phyloP scores from a whole-genome alignment of 2,113 vertebrate species.

The Ondatra zibethicus region DNA sequence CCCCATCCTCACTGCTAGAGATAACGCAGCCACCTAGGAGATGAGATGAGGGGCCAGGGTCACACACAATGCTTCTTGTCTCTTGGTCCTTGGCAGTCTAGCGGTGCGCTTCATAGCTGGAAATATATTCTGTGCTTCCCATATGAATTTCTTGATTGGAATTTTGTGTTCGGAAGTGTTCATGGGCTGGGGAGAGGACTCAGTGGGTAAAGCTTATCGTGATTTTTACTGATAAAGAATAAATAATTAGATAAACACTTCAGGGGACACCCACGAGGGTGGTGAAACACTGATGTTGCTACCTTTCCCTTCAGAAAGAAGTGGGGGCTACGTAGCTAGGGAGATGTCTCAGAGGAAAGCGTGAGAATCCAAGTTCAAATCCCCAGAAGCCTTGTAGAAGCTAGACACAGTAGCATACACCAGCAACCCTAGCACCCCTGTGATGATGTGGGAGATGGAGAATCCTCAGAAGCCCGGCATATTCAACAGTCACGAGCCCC shows the following conservation, averaged over 20 bases:
- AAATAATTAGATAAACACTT: too few relatives aligned
- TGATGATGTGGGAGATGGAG: too few relatives aligned
- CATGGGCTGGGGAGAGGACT: not conserved
- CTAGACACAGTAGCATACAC: not conserved
- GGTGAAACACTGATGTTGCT: rapidly evolving
- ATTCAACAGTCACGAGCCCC: not conserved
- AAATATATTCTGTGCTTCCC: not conserved
- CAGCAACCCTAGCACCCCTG: not conserved
- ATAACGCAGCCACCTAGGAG: not conserved
- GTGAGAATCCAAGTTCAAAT: not conserved
- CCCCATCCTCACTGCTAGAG: not conserved
- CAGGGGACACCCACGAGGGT: rapidly evolving
- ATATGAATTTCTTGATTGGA: not conserved
- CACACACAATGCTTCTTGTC: not conserved
- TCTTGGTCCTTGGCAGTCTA: not conserved
- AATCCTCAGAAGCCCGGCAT: not conserved
- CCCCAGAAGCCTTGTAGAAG: not conserved
- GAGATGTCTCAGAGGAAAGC: not conserved
- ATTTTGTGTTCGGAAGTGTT: not conserved
- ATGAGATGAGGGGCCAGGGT: not conserved
- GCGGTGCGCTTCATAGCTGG: not conserved
- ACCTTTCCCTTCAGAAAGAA: not conserved
- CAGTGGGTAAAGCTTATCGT: not conserved
- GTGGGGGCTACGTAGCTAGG: too few relatives aligned
- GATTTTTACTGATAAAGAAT: too few relatives aligned